Evolutionary conservation across 2,113 vertebrate genomes (phyloP), one percentile per base, ranked within the genome.

Genomic region (Pipra filicauda): DNA sequence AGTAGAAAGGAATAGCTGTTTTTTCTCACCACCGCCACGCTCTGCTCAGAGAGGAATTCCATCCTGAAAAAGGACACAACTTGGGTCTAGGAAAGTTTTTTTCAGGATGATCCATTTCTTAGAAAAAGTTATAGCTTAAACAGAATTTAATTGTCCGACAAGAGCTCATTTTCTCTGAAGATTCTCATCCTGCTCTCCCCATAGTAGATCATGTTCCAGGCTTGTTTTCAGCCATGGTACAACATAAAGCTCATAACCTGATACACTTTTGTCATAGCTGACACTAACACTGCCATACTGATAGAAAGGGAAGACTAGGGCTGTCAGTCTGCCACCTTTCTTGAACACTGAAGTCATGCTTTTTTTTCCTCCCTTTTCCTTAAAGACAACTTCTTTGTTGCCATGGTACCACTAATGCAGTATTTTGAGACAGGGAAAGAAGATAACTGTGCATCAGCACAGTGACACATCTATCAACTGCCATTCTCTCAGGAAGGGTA

Each of bases 311-410:
- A 93, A 92, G 83, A 81, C 41, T 33, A 5, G 52, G 54, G 61
- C 76, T 96, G 92, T 91, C 96, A 92, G 96, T 96, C 95, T 95
- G 95, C n/a, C 93, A 97, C 91, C 80, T 92, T 78, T 69, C 85
- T 54, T 81, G 52, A 96, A 65, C n/a, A 21, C 57, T 92, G 72
- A 96, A 95, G 44, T 95, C 92, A 96, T 8, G 5, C 48, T 23
- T 89, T 59, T 70, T 64, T 31, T 48, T 31, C 5, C 5, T 4
- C 2, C 3, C 3, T 57, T 86, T 79, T 65, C 46, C 84, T 93
- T 92, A 65, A 95, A 95, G 83, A 79, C 73, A 86, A 90, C 51
- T 96, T 91, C 83, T 92, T 94, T 91, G 95, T 94, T 96, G 94
- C 95, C 92, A 97, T 94, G 93, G 95, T 79, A 96, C 72, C 86